Evolutionary conservation across 2,888 invertebrate species (phyloP), one percentile per base, ranked within the genome.

Genomic region (Sesia bembeciformis): DNA sequence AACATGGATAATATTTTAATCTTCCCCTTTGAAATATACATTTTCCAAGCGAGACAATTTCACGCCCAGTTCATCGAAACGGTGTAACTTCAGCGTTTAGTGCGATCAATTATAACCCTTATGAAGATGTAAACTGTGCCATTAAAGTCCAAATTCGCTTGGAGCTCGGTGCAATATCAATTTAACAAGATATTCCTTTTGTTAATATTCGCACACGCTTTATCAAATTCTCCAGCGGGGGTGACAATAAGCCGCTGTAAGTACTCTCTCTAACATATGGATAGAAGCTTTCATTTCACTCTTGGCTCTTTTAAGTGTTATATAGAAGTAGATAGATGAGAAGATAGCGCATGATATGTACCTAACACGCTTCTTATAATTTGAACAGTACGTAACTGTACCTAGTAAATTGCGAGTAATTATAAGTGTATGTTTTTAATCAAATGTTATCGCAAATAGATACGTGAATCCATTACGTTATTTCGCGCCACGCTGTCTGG

Each of bases 1-100:
- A 90, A 90, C 90, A 89, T 88, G 90, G 87, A 90, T 90, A 90
- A 90, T 90, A 90, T 90, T 90, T 90, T 90, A 90, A 90, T 90
- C 90, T 90, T 87, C 90, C 90, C 90, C 88, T 89, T 84, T 87
- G 87, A 88, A 88, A 87, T 88, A 89, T 84, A 89, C 88, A 86
- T 85, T 89, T 89, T 88, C 88, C 83, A 85, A 76, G 84, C 85
- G 86, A 89, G 88, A 88, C 88, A 89, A 88, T 87, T 87, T 88
- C 87, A 84, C 86, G 81, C 78, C 70, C 66, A 70, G 70, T 79
- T 73, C 70, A 60, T 62, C 59, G 59, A 72, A 88, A 86, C 64
- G 81, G 55, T 76, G 65, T 78, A 90, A 78, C 67, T 72, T 63
- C 59, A 52, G n/a, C 46, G 54, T 58, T 62, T 57, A 56, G 56